Evolutionary conservation across 2,113 vertebrate genomes (phyloP).

Genomic region (Ochotona princeps): DNA sequence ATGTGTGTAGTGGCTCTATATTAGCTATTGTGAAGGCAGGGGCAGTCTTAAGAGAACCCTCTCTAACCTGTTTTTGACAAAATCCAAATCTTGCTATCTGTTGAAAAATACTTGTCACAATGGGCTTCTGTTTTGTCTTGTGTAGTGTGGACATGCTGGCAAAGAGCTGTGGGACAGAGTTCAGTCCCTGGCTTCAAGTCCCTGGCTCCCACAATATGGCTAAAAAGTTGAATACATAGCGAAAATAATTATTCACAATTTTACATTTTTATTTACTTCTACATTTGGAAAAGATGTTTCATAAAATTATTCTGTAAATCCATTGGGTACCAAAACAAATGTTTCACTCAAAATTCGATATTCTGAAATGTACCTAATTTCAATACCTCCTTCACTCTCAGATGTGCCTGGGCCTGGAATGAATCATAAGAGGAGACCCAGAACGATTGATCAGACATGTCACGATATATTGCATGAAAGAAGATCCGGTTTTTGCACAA

Average conservation of each 20-base stretch:
- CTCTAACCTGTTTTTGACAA: no score
- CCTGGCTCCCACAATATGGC: no score
- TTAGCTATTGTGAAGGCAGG: no score
- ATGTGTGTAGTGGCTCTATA: no score
- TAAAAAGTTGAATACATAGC: background rate
- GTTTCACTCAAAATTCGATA: background rate
- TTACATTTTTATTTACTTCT: background rate
- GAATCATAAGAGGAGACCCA: background rate
- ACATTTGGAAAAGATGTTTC: background rate
- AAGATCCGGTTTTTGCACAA: background rate
- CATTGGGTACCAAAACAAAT: background rate
- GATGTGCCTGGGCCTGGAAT: background rate
- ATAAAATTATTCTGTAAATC: background rate
- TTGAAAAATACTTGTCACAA: no score
- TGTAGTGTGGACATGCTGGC: no score
- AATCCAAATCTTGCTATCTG: no score
- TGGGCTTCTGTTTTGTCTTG: no score
- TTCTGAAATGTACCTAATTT: background rate
- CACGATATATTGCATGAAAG: background rate
- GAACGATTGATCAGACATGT: background rate
- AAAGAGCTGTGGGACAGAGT: no score
- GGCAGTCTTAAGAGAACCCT: no score
- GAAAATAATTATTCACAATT: background rate
- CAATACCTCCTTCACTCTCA: background rate
- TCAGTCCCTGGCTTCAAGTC: no score